Evolutionary conservation across 2,113 vertebrate species (phyloP).

Genomic region (Sinocyclocheilus anophthalmus): DNA sequence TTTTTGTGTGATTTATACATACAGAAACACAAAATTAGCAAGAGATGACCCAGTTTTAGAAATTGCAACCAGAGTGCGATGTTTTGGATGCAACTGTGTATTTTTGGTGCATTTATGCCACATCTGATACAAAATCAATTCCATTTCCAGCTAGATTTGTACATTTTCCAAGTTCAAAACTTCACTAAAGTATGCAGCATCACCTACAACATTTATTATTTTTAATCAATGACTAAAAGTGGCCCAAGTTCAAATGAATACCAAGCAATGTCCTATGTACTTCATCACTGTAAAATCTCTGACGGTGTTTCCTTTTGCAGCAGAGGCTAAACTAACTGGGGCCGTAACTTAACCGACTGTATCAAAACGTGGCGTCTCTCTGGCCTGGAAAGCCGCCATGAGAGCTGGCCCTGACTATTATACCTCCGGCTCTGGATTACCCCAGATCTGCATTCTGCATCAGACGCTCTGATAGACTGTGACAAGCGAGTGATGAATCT

Average conservation of each 20-base stretch:
- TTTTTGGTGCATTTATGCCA: neutral
- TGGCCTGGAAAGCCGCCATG: constrained; percentile 25
- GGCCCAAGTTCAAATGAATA: neutral
- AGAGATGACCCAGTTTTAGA: neutral
- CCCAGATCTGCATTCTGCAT: constrained; percentile 37
- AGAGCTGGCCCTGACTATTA: constrained; percentile 17
- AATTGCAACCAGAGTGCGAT: neutral
- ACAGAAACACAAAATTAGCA: neutral
- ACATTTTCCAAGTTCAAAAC: neutral
- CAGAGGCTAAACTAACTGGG: neutral
- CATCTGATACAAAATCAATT: neutral
- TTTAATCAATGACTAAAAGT: neutral
- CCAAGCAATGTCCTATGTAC: neutral
- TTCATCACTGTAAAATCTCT: neutral
- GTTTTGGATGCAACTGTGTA: neutral
- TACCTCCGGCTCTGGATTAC: constrained; percentile 12
- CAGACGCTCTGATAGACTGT: constrained; percentile 38
- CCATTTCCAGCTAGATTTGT: neutral
- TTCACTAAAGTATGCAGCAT: neutral
- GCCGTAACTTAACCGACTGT: constrained; percentile 29
- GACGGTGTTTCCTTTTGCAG: constrained; percentile 3
- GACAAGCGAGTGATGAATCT: constrained; percentile 48
- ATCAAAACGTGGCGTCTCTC: constrained; percentile 32
- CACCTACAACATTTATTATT: neutral
- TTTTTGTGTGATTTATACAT: neutral